These are phyloP conservation scores for Agrotis exclamationis DNA, from an alignment of 2,888 invertebrate species.

Conservation along the genomic window DNA sequence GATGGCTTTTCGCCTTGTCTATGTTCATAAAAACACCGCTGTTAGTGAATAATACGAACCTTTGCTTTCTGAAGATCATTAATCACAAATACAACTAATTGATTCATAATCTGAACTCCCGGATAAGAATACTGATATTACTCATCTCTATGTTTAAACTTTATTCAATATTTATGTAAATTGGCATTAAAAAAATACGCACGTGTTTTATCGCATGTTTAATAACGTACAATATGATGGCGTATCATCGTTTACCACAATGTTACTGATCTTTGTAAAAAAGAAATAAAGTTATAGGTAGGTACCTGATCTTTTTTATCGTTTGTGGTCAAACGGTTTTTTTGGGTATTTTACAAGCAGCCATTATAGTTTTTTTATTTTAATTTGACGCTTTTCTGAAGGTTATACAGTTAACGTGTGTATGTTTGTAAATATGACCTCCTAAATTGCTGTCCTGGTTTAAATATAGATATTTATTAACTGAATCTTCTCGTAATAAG, in stretches of 20 bases:
- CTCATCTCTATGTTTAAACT: slow-evolving; percentile 11
- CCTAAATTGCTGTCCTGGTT: not conserved
- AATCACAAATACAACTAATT: not conserved
- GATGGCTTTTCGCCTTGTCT: no score
- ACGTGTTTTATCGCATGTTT: slow-evolving; percentile 11
- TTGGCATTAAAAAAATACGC: slow-evolving; percentile 24
- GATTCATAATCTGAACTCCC: slow-evolving; percentile 30
- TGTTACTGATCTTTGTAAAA: slow-evolving; percentile 15
- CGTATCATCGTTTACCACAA: slow-evolving; percentile 24
- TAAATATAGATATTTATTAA: not conserved
- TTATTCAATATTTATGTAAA: slow-evolving; percentile 22
- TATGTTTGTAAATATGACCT: not conserved
- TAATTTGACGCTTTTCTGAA: not conserved
- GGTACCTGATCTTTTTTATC: not conserved
- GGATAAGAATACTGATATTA: slow-evolving; percentile 33
- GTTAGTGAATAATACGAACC: no score
- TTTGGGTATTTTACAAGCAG: slow-evolving; percentile 12
- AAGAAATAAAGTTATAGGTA: slow-evolving; percentile 2
- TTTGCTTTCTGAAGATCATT: no score
- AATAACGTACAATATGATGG: not conserved
- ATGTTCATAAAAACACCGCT: no score
- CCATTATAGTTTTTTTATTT: not conserved
- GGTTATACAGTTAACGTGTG: not conserved
- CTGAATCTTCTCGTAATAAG: not conserved
- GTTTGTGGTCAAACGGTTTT: slow-evolving; percentile 5